Evolutionary conservation across 2,113 vertebrate species (phyloP).

Genomic region (Cyprinodon tularosa): DNA sequence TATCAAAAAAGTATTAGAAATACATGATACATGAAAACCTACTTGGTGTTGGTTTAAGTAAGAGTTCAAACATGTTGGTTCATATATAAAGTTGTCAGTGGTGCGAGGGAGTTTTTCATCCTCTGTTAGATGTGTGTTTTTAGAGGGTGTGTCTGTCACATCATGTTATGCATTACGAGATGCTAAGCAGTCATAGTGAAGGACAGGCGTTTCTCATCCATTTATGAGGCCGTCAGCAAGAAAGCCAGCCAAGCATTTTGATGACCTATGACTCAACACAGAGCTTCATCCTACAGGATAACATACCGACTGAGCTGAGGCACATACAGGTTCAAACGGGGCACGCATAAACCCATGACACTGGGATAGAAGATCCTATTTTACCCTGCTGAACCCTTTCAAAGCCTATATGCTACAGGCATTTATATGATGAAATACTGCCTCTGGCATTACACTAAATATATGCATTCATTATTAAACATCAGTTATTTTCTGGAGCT

Average conservation of each 20-base stretch:
- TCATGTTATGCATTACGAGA: conserved; percentile 22
- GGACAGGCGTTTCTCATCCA: conserved; percentile 55
- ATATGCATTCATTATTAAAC: too few relatives aligned
- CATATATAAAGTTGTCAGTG: conserved; percentile 7
- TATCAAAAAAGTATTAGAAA: too few relatives aligned
- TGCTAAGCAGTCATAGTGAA: conserved; percentile 40
- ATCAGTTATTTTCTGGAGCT: too few relatives aligned
- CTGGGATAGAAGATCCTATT: background rate
- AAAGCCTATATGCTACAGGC: too few relatives aligned
- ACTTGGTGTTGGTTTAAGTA: too few relatives aligned
- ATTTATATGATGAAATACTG: too few relatives aligned
- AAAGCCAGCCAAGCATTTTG: conserved; percentile 59
- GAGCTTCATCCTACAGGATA: conserved; percentile 29
- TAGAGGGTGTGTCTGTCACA: conserved; percentile 17
- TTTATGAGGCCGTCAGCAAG: conserved; percentile 58
- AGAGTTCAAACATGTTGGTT: background rate
- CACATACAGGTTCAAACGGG: conserved; percentile 28
- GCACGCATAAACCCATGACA: conserved; percentile 13
- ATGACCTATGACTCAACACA: conserved; percentile 63
- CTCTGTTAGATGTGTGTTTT: background rate
- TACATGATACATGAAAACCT: too few relatives aligned
- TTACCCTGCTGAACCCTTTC: too few relatives aligned
- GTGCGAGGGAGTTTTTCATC: background rate
- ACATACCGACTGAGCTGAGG: background rate
- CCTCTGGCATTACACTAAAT: too few relatives aligned